Base-by-base conservation (phyloP, 2,888 invertebrate species). In the Urechis unicinctus region DNA sequence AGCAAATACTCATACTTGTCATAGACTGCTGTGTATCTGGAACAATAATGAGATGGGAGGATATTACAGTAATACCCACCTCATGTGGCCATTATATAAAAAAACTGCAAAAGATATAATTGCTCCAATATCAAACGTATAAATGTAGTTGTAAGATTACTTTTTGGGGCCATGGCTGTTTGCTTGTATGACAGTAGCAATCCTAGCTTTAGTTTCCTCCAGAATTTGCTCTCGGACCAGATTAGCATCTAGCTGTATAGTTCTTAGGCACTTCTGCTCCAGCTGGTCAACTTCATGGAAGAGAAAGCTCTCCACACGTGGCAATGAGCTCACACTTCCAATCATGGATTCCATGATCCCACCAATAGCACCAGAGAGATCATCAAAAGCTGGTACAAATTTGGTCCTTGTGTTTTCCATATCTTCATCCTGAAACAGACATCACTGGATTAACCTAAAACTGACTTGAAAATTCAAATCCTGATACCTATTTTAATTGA, bases 261-360 rank as follows among this genome's bases (percentile, higher is more conserved):
- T 66, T 24, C 62, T 65, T 47, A 75, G 65, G 45, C 50, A 60
- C 3, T 61, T 59, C n/a, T 60, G 56, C 13, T 66, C 61, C 6
- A 70, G 58, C 25, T 70, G 66, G 29, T 72, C 71, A 36, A 55
- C 51, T 9, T 65, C 61, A 52, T 72, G 67, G 59, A 77, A 75
- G 30, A 76, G 62, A 28, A 56, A 43, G 29, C 52, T 59, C 53
- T 77, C 75, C 21, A 76, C 63, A n/a, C 72, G 60, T 1, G 70
- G 71, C 30, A 77, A 57, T 36, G 66, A 59, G n/a, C 54, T 52
- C 13, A 74, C 73, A 61, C 71, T 70, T 29, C 61, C 52, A 25
- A 75, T 66, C 66, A 77, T 73, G 4, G 64, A 63, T 61, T 77
- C 76, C 48, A 77, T 66, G 22, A 74, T 66, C 36, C 69, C 60